Percentiles rank a stretch among this genome's conserved stretches.
phyloP scores from a whole-genome alignment of 2,888 invertebrate genomes.

The Xanthorhoe spadicearia region DNA sequence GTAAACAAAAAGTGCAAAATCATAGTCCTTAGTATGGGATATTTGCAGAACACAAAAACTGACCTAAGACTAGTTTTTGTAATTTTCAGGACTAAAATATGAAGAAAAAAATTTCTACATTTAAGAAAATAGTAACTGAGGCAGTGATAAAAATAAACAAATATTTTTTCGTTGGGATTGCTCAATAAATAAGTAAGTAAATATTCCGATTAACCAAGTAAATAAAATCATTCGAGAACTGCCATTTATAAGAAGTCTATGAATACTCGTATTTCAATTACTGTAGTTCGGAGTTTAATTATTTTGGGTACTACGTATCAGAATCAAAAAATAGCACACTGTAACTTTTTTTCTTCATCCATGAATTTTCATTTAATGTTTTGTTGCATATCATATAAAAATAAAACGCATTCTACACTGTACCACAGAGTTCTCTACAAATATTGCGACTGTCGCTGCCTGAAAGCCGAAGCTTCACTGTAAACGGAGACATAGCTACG shows the following conservation, averaged over 20 bases:
- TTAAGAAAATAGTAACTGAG: no score
- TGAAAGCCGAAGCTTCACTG: neutral
- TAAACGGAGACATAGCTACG: neutral
- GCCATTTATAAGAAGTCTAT: neutral
- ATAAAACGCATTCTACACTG: neutral
- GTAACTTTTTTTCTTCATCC: no score
- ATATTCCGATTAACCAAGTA: neutral
- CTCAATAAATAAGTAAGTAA: neutral
- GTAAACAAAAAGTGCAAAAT: no score
- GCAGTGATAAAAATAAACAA: no score
- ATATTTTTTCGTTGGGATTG: no score
- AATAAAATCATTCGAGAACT: neutral
- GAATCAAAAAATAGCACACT: neutral
- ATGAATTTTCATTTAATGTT: neutral
- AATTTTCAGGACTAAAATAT: no score
- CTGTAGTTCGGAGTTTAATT: constrained; percentile 8
- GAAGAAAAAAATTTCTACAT: no score
- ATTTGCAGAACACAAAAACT: no score
- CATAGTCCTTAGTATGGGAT: no score
- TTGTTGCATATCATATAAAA: neutral
- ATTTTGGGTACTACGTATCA: constrained; percentile 13
- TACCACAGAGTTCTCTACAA: neutral
- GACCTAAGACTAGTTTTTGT: no score
- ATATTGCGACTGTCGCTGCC: neutral
- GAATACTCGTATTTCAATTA: constrained; percentile 13